A percentile compares a stretch with the other conserved stretches of the same genome.
Conservation (phyloP, 1,140 invertebrate genomes). For the Ostrea edulis region DNA sequence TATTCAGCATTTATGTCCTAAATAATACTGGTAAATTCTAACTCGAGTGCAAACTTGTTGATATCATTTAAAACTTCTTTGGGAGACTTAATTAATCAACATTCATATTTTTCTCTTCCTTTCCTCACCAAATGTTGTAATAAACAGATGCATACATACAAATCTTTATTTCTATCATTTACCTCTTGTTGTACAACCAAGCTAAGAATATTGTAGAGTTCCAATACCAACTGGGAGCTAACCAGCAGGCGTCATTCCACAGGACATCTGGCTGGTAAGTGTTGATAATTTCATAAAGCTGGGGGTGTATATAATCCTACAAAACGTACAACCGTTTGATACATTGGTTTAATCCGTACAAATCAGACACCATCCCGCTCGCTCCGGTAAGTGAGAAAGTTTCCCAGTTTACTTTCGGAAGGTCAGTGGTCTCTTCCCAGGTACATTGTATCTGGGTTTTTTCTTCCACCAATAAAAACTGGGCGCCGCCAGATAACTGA, state of each 20-base stretch:
- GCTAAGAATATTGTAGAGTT: slow-evolving; percentile 84
- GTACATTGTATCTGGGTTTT: too few relatives aligned
- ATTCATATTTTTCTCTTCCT: too few relatives aligned
- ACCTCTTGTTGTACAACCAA: slow-evolving; percentile 87
- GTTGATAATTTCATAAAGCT: slow-evolving; percentile 83
- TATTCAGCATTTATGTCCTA: too few relatives aligned
- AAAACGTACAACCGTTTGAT: not conserved
- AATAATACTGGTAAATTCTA: too few relatives aligned
- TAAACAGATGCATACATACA: not conserved
- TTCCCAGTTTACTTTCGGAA: too few relatives aligned
- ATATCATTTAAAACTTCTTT: not conserved
- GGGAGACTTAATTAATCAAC: not conserved
- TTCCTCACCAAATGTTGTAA: too few relatives aligned
- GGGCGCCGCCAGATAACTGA: too few relatives aligned
- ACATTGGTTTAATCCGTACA: too few relatives aligned
- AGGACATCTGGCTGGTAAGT: slow-evolving; percentile 92
- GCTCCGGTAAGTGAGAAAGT: too few relatives aligned
- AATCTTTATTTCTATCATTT: not conserved
- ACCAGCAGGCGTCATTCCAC: slow-evolving; percentile 92
- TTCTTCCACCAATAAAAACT: too few relatives aligned
- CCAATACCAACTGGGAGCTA: slow-evolving; percentile 84
- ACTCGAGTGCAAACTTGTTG: not conserved
- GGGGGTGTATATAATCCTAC: slow-evolving; percentile 79
- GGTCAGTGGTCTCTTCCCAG: too few relatives aligned
- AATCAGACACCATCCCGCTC: too few relatives aligned